These are phyloP conservation scores for Alviniconcha marisindica DNA, from an alignment of 1,140 invertebrate species.

Conservation along the genomic window DNA sequence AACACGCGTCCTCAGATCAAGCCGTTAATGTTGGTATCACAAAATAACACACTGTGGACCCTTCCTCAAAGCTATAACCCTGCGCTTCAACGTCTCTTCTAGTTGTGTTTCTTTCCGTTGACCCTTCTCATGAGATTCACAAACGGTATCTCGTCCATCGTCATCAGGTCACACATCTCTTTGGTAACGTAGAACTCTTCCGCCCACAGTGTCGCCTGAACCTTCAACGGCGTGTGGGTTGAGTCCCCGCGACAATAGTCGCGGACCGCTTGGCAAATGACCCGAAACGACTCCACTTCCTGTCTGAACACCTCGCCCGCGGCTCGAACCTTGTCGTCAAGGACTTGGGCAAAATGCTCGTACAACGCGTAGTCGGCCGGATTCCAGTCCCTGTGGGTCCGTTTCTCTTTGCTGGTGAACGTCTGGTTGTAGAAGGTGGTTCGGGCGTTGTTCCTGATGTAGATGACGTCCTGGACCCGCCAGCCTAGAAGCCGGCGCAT, in stretches of 20 bases:
- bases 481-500: slow-evolving; percentile 76
- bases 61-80: no score
- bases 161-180: background rate
- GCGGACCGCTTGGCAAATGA: background rate
- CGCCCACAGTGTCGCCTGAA: background rate
- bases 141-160: background rate
- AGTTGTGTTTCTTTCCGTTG: background rate
- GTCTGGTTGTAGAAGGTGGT: background rate
- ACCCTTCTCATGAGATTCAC: background rate
- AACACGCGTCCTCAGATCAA: no score
- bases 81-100: no score
- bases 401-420: background rate
- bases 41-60: no score
- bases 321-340: slow-evolving; percentile 33
- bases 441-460: slow-evolving; percentile 38
- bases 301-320: slow-evolving; percentile 30
- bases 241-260: background rate
- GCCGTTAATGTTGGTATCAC: no score
- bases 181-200: background rate
- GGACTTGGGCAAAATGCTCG: slow-evolving; percentile 36
- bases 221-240: background rate
- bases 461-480: slow-evolving; percentile 74
- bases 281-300: slow-evolving; percentile 28
- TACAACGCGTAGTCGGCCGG: slow-evolving; percentile 48
- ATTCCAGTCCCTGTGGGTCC: slow-evolving; percentile 32